Base-by-base conservation (phyloP, 2,113 vertebrate species). In the Neopipo cinnamomea region DNA sequence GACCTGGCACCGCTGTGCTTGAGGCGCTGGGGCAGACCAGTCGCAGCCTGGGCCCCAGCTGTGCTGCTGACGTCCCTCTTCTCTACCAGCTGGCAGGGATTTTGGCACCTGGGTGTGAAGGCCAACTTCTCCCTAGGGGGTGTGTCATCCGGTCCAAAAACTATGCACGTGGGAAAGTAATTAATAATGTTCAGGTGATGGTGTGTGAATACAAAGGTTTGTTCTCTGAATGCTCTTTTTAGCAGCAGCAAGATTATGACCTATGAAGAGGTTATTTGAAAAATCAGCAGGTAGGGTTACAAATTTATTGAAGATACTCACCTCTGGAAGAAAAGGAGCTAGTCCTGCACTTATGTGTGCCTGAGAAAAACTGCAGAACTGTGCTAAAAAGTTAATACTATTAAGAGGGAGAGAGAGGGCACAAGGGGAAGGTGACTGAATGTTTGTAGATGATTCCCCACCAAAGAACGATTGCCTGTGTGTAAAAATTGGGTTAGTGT, bases 271-370 rank as follows among this genome's bases (percentile, higher is more conserved):
- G 28, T 76, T 81, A 42, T 42, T 42, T 42, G 42, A 42, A 42
- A 42, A 42, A 44, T 66, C 35, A 91, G 25, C 24, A 76, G 61
- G 8, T 27, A 47, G 14, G 15, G 18, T 72, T 78, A 55, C 19
- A 61, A 42, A 14, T 42, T 87, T 33, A 56, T 37, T 30, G 28
- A 61, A 70, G 58, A 28, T 44, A 12, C 21, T 75, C 3, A 18
- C 46, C n/a, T 79, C 53, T 41, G 76, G 73, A 63, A 53, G 62
- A 92, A 21, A 83, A 76, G 17, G 28, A 71, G 39, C 61, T 63
- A 5, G 18, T 83, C 23, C 35, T 63, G 63, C n/a, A 22, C 0
- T 0, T 30, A 5, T 5, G 5, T n/a, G 21, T 62, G 19, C 21
- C 35, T 88, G 56, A 52, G 25, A 41, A 83, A n/a, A 52, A 41